Base-by-base conservation (phyloP, 2,113 vertebrate genomes). In the Patagioenas fasciata region DNA sequence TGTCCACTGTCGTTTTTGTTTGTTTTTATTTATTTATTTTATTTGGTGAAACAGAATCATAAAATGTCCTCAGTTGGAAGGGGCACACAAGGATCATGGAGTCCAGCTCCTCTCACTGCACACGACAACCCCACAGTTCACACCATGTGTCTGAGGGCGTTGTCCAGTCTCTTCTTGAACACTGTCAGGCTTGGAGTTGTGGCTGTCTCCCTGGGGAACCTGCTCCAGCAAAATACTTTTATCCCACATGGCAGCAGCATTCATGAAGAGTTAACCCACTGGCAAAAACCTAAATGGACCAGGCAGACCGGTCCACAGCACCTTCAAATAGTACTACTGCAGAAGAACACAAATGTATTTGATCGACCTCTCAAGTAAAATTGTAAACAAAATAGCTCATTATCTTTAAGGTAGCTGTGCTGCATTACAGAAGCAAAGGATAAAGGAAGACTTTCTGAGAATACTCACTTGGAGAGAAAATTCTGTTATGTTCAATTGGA, bases 211-310 rank as follows among this genome's bases (percentile, higher is more conserved):
- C 44, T 18, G 44, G 44, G 44, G 44, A 47, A 18, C 44, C 44
- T 47, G 44, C 18, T 47, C 44, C 18, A 47, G 44, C 18, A 47
- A 47, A 74, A 56, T 15, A 3, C n/a, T 26, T 36, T 1, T 10
- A 6, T 5, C 15, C 38, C 5, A 29, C 29, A 2, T 19, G 44
- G 44, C 44, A 47, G 44, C 31, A 7, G 38, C 28, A 2, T 8
- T 19, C n/a, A 0, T 4, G 44, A 47, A 47, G 9, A 31, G 47
- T 3, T 26, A 57, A 23, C 5, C 42, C 66, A 0, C 38, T 23
- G 57, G 17, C 44, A 34, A 56, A 53, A 40, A 4, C 5, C 23
- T 1, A 4, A 13, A 7, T 2, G 20, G 28, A 10, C 13, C 44
- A 13, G 20, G 6, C 21, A 2, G 50, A 29, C 66, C 1, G 36